Conservation (phyloP, 2,797 vertebrate genomes). For the Lepilemur ruficaudatus region DNA sequence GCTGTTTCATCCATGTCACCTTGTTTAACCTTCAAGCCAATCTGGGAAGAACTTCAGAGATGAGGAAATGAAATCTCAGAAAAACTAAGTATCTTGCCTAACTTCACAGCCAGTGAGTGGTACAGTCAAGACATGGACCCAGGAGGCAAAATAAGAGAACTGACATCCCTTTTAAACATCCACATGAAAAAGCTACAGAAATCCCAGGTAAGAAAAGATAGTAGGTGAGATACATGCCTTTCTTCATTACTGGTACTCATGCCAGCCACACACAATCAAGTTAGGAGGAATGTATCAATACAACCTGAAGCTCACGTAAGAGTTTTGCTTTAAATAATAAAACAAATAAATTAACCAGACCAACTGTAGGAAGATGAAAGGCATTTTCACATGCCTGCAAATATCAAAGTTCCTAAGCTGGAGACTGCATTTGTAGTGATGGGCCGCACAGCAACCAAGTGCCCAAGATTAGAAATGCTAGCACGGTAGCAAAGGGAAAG, state of each 20-base stretch:
- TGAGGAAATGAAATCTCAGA: not conserved
- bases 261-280: not conserved
- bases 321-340: not conserved
- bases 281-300: not conserved
- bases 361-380: not conserved
- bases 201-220: not conserved
- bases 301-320: not conserved
- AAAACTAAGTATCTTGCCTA: not conserved
- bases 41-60: not conserved
- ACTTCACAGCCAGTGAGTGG: not conserved
- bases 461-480: slow-evolving; percentile 66
- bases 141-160: not conserved
- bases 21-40: not conserved
- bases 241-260: not conserved
- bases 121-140: not conserved
- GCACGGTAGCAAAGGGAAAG: not conserved
- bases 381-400: not conserved
- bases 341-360: not conserved
- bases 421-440: not conserved
- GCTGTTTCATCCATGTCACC: not conserved
- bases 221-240: fast-evolving
- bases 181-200: not conserved
- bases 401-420: not conserved
- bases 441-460: not conserved
- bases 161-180: not conserved